phyloP scores from a whole-genome alignment of 2,113 vertebrate genomes.

The Chaetorhynchus papuensis region DNA sequence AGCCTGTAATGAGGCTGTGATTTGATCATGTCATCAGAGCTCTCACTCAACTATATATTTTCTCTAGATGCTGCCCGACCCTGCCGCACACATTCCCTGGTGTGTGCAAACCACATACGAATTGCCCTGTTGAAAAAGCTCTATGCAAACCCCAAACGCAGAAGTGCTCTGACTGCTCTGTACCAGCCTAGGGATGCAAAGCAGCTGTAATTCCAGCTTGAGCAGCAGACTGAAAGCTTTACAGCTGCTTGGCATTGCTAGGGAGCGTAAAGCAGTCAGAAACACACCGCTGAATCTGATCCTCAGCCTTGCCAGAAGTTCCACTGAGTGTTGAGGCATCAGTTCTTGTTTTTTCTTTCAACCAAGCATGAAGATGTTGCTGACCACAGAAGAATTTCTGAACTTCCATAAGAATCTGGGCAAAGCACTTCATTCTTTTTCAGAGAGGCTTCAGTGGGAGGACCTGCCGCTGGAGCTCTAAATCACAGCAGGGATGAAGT shows the following conservation, averaged over 20 bases:
- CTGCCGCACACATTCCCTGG: rapidly evolving
- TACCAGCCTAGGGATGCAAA: neutral
- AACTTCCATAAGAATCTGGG: neutral
- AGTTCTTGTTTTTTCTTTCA: neutral
- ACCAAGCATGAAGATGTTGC: slow-evolving; percentile 7
- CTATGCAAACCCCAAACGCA: rapidly evolving
- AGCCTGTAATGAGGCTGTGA: neutral
- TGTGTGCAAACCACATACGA: neutral
- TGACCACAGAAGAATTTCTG: slow-evolving; percentile 37
- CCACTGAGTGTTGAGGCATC: neutral
- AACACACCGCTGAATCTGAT: neutral
- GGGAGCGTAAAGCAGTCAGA: neutral
- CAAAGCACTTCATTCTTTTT: neutral
- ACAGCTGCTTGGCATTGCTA: slow-evolving; percentile 14
- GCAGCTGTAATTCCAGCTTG: neutral
- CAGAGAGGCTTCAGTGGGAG: neutral
- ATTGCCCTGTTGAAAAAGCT: neutral
- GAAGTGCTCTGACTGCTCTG: neutral
- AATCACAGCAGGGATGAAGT: slow-evolving; percentile 17
- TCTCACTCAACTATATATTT: neutral
- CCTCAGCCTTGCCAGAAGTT: slow-evolving; percentile 1
- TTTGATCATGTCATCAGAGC: neutral
- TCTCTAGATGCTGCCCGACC: rapidly evolving
- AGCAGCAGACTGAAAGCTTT: neutral
- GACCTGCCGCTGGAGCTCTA: neutral